Base-by-base conservation (phyloP, 2,797 vertebrate species). In the Tragelaphus eurycerus region DNA sequence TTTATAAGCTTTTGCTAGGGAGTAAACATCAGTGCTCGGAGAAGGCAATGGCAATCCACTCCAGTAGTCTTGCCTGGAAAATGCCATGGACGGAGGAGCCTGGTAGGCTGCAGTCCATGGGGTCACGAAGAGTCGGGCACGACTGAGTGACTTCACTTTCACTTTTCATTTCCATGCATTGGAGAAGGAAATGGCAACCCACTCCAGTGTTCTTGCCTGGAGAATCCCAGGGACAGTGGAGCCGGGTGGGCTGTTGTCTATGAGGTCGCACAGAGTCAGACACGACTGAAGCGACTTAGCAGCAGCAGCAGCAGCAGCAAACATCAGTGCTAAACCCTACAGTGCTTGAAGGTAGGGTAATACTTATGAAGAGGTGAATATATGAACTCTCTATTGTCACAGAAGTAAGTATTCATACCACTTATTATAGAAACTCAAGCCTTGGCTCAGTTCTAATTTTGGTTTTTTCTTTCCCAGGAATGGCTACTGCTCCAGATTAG, bases 1-100 rank as follows among this genome's bases (percentile, higher is more conserved):
- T 90, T 46, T 55, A 29, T 38, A 94, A 88, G 43, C 16, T 86
- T 97, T 89, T 78, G 88, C 84, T 89, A 86, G 86, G 10, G 29
- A 91, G 38, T 31, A 67, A 90, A 71, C 48, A 97, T 93, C 62
- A 91, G 8, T 25, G 21, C 59, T 48, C 0, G 46, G 46, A 48
- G 46, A 48, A 48, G 46, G 46, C 46, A 62, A 62, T 15, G 59
- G 27, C 59, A 62, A 15, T 29, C 27, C 27, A 62, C 59, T 31
- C 59, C 59, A 62, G 27, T 15, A 62, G 6, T 62, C 59, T 31
- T 31, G 27, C 27, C 59, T 62, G 27, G 59, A 13, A 62, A 62
- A 62, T 62, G 6, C 13, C 13, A 62, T 31, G 27, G 27, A 62
- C 0, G 1, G 59, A 31, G 59, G 27, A 62, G 59, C 59, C 13